These are phyloP conservation scores for Ganaspis sp. DNA, from an alignment of 1,140 invertebrate species.

Conservation along the genomic window DNA sequence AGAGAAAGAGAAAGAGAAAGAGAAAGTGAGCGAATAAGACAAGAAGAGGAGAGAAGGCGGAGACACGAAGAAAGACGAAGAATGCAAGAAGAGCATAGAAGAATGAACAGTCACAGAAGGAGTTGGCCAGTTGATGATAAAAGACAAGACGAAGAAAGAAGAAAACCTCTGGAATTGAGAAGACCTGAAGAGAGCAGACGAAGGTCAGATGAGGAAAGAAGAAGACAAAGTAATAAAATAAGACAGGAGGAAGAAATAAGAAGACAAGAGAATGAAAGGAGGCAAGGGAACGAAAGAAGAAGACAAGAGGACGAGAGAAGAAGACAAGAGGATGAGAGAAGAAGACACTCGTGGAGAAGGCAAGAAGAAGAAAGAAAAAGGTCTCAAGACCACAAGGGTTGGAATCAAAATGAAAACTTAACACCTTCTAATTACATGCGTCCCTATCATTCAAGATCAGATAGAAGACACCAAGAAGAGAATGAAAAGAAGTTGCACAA, in stretches of 20 bases:
- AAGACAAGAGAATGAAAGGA: slow-evolving; percentile 26
- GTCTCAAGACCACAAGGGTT: not conserved
- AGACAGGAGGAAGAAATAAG: slow-evolving; percentile 25
- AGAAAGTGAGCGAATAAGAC: not conserved
- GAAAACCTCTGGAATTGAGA: not conserved
- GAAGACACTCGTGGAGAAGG: not conserved
- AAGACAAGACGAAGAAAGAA: slow-evolving; percentile 13
- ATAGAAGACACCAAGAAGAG: not conserved
- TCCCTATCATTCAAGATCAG: too few species aligned
- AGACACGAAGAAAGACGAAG: slow-evolving; percentile 39
- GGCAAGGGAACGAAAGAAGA: slow-evolving; percentile 6
- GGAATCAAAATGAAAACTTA: not conserved
- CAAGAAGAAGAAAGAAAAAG: not conserved
- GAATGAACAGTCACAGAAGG: not conserved
- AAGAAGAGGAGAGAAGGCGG: slow-evolving; percentile 14
- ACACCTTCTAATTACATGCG: not conserved
- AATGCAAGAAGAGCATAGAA: slow-evolving; percentile 30
- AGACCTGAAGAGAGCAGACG: slow-evolving; percentile 15
- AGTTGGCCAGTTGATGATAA: slow-evolving; percentile 2
- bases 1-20: slow-evolving; percentile 23
- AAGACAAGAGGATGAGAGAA: slow-evolving; percentile 8
- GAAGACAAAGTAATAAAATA: too few species aligned
- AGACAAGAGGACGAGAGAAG: slow-evolving; percentile 27
- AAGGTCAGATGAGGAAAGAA: not conserved
- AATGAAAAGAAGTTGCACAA: not conserved